Base-by-base conservation (phyloP, 2,888 invertebrate species). In the Leptothorax acervorum region DNA sequence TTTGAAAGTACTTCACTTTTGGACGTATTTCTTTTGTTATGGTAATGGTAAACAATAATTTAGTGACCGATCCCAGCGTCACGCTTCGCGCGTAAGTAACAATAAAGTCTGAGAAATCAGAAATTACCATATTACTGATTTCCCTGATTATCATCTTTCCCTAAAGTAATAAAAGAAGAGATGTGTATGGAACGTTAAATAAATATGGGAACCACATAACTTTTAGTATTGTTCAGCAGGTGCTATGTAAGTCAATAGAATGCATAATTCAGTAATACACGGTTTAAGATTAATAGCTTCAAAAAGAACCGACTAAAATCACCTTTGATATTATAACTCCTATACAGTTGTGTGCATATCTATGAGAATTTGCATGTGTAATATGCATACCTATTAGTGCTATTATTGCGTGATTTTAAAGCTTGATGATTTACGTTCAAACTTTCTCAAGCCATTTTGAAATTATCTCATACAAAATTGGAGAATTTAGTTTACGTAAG, bases 401-500 rank as follows among this genome's bases (percentile, higher is more conserved):
- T 65, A 28, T 48, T 45, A 35, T 70, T 79, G 60, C 68, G 35
- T 70, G 48, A 79, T 78, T 71, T 66, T 53, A 42, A 78, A 75
- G 85, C 60, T 55, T 60, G 31, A 28, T 65, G 31, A 70, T 62
- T 79, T 81, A 76, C 83, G 53, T 51, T 63, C 3, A 11, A 70
- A 83, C 68, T 48, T 90, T 89, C 90, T 78, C 87, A 79, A 74
- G 15, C 51, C 12, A 28, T 35, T 70, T 84, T 82, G 23, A 42
- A 31, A 45, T 86, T 88, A 83, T 87, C 86, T 73, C 75, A 57
- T n/a, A 79, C 35, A 48, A 84, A 63, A 82, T 73, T 70, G 82
- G 35, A 65, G 74, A 71, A 74, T 73, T 12, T 70, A 57, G 12
- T 51, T 90, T 90, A 68, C 82, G 75, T 81, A 90, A 90, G 65